These are phyloP conservation scores for Morus bassanus DNA, from an alignment of 2,797 vertebrate genomes.

Conservation along the genomic window DNA sequence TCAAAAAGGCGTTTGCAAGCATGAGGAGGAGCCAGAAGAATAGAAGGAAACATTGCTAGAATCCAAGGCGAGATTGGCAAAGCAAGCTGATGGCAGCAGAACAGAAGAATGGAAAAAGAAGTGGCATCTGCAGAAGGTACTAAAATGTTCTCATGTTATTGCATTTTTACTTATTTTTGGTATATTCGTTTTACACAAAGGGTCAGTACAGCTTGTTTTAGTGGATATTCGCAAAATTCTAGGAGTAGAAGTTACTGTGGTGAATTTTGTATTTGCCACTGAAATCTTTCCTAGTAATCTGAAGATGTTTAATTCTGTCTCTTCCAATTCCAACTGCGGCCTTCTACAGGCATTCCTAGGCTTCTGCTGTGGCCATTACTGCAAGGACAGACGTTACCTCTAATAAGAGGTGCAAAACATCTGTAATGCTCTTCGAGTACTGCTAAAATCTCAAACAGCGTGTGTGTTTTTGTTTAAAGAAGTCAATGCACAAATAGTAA, in stretches of 20 bases:
- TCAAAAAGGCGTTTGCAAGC: constrained; percentile 21
- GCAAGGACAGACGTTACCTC: not conserved
- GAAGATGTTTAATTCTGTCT: not conserved
- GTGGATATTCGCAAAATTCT: not conserved
- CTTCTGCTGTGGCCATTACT: not conserved
- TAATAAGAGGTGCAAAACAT: not conserved
- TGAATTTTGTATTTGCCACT: not conserved
- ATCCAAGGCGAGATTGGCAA: not conserved
- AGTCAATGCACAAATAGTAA: not conserved
- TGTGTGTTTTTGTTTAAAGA: not conserved
- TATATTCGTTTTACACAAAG: not conserved
- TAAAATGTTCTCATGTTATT: not conserved
- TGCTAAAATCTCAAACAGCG: not conserved
- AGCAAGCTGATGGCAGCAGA: constrained; percentile 7
- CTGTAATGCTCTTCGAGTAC: not conserved
- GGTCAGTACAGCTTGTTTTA: not conserved
- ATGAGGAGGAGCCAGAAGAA: constrained; percentile 33
- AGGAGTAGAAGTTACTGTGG: not conserved
- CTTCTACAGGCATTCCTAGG: not conserved
- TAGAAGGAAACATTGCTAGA: not conserved
- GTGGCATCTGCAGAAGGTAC: constrained; percentile 32
- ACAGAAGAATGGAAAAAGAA: constrained; percentile 29
- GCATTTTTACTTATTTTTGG: not conserved
- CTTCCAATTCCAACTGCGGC: not conserved
- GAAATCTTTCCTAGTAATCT: not conserved